These are phyloP conservation scores for Nomada goodeniana DNA, from an alignment of 2,888 invertebrate genomes.

Conservation along the genomic window DNA sequence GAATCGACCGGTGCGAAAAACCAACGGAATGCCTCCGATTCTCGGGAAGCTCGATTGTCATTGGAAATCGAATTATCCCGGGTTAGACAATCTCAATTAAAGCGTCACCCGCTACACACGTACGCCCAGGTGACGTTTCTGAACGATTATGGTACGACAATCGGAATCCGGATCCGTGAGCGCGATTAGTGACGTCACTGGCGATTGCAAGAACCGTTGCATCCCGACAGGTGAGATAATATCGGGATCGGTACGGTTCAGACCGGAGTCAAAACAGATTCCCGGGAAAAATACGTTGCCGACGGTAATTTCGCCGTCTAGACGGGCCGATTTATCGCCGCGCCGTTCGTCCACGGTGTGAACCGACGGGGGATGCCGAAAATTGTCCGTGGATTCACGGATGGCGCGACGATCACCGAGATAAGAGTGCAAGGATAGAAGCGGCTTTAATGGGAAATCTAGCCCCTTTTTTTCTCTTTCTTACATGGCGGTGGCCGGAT, in stretches of 20 bases:
- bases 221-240: constrained; percentile 9
- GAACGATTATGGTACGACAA: constrained; percentile 53
- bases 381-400: background rate
- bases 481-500: background rate
- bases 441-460: constrained; percentile 12
- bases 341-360: background rate
- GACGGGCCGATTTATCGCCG: constrained; percentile 23
- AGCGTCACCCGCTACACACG: constrained; percentile 42
- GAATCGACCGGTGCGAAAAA: background rate
- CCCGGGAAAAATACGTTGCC: background rate
- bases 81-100: constrained; percentile 39
- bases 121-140: constrained; percentile 37
- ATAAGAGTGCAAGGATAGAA: constrained; percentile 24
- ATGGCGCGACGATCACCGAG: constrained; percentile 25
- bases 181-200: constrained; percentile 51
- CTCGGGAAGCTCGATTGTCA: constrained; percentile 6
- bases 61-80: constrained; percentile 43
- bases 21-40: background rate
- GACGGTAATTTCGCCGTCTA: constrained; percentile 16
- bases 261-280: constrained; percentile 8
- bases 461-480: background rate
- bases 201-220: constrained; percentile 2
- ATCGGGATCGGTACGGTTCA: background rate
- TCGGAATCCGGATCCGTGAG: constrained; percentile 68
- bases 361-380: background rate